These are phyloP conservation scores for Euleptes europaea DNA, from an alignment of 2,113 vertebrate genomes.

Conservation along the genomic window DNA sequence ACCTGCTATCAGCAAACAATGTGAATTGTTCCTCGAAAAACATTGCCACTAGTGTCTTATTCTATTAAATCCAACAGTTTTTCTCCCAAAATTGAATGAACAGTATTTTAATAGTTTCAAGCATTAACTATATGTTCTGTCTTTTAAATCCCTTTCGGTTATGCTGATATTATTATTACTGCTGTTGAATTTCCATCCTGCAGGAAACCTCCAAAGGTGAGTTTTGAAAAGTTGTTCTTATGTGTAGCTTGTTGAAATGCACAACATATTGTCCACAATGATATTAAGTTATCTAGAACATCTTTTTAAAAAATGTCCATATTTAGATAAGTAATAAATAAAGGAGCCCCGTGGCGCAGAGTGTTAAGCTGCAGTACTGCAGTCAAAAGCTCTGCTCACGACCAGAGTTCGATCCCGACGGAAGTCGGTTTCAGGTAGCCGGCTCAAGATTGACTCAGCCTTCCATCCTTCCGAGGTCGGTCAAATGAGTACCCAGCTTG, in stretches of 20 bases:
- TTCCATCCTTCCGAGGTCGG: too few relatives aligned
- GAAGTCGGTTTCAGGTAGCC: too few relatives aligned
- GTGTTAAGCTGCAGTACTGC: too few relatives aligned
- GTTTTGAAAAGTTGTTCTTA: conserved; percentile 27
- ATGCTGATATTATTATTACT: conserved; percentile 39
- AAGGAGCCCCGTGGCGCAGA: too few relatives aligned
- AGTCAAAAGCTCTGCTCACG: too few relatives aligned
- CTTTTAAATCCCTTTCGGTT: conserved; percentile 54
- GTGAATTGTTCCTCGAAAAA: not conserved
- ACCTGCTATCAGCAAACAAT: not conserved
- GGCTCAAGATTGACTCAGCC: too few relatives aligned
- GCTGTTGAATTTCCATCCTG: conserved; percentile 44
- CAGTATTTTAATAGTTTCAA: conserved; percentile 12
- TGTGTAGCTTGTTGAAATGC: not conserved
- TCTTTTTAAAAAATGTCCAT: too few relatives aligned
- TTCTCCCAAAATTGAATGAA: not conserved
- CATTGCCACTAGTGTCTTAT: not conserved
- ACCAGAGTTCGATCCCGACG: too few relatives aligned
- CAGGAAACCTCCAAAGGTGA: conserved; percentile 81
- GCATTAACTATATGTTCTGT: conserved; percentile 54
- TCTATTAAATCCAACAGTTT: not conserved
- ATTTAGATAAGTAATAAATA: too few relatives aligned
- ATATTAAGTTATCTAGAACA: not conserved
- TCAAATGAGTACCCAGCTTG: too few relatives aligned
- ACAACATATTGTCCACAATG: not conserved